These are phyloP conservation scores for Nothoprocta perdicaria DNA, from an alignment of 2,113 vertebrate genomes.

Conservation along the genomic window DNA sequence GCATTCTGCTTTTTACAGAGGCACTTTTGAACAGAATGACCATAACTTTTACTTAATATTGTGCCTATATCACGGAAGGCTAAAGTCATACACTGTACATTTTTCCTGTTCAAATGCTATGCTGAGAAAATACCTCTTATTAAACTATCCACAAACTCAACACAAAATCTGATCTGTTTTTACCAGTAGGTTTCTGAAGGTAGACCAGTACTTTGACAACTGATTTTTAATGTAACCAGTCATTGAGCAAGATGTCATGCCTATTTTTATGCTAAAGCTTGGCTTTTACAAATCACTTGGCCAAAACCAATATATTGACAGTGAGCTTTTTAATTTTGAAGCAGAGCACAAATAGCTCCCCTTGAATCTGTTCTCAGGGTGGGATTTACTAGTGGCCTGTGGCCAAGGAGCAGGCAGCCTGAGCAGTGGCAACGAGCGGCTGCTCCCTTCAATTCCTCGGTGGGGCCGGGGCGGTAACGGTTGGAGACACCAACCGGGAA, in stretches of 20 bases:
- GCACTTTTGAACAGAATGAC: not conserved
- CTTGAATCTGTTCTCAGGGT: not conserved
- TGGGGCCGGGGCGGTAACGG: not conserved
- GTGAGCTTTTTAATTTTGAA: not conserved
- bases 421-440: not conserved
- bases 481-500: constrained; percentile 19
- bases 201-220: not conserved
- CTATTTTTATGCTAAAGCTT: not conserved
- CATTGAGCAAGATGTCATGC: not conserved
- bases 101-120: not conserved
- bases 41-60: not conserved
- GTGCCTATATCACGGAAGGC: not conserved
- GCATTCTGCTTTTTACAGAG: not conserved
- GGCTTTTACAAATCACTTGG: not conserved
- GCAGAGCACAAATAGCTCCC: not conserved
- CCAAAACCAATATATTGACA: not conserved
- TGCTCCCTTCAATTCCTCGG: not conserved
- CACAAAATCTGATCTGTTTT: not conserved
- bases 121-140: not conserved
- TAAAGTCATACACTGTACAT: not conserved
- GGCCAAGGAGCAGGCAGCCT: not conserved
- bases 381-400: not conserved
- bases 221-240: not conserved
- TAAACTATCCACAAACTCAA: not conserved
- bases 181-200: not conserved